A percentile compares a stretch with the other conserved stretches of the same genome.
These are phyloP conservation scores for Sphaerophoria rueppellii DNA, from an alignment of 2,888 invertebrate genomes.

Conservation along the genomic window DNA sequence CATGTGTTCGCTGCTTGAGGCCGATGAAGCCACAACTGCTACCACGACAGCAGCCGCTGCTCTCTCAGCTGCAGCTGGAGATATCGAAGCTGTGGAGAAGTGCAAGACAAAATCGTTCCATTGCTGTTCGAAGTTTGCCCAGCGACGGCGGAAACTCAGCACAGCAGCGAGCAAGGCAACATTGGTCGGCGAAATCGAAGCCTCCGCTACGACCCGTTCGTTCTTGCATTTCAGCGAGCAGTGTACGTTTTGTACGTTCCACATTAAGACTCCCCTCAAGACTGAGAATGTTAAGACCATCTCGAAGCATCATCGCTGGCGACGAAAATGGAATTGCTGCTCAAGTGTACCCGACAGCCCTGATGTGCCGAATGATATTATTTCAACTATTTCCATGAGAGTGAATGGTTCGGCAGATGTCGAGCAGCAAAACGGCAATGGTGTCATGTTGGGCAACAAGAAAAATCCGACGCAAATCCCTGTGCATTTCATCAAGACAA, in stretches of 20 bases:
- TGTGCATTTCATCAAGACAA: constrained; percentile 75
- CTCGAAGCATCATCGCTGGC: constrained; percentile 82
- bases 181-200: constrained; percentile 77
- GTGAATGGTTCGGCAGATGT: constrained; percentile 70
- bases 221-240: constrained; percentile 81
- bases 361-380: constrained; percentile 83
- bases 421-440: constrained; percentile 63
- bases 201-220: constrained; percentile 74
- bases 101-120: constrained; percentile 79
- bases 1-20: constrained; percentile 84
- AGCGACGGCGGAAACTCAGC: constrained; percentile 77
- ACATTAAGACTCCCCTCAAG: constrained; percentile 78
- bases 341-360: constrained; percentile 85
- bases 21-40: constrained; percentile 78
- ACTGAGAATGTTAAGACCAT: constrained; percentile 78
- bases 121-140: constrained; percentile 82
- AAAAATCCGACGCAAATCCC: constrained; percentile 77
- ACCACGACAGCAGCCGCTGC: constrained; percentile 78
- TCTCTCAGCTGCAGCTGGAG: constrained; percentile 49
- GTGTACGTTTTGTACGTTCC: constrained; percentile 82
- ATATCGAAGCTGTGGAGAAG: constrained; percentile 63
- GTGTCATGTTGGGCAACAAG: constrained; percentile 72
- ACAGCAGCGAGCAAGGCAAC: constrained; percentile 78
- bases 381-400: constrained; percentile 80
- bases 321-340: constrained; percentile 85